Evolutionary conservation across 2,888 invertebrate genomes (phyloP).

Genomic region (Perithous albicinctus): DNA sequence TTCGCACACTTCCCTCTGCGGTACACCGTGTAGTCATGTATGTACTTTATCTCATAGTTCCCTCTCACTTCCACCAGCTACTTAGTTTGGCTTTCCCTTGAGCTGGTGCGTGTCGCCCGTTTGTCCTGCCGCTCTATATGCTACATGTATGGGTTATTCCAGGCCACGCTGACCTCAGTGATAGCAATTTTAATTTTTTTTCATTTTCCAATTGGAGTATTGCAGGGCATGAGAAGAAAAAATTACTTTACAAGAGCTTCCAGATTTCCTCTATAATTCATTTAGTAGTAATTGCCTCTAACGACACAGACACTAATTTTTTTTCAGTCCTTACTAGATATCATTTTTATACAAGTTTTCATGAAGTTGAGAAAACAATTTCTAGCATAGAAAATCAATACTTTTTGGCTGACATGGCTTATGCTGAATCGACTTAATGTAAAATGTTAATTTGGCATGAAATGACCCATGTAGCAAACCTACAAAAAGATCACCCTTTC

Average conservation of each 20-base stretch:
- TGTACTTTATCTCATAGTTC: constrained; percentile 67
- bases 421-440: too few species aligned
- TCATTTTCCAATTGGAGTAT: background rate
- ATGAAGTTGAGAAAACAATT: too few species aligned
- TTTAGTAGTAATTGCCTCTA: too few species aligned
- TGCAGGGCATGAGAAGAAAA: background rate
- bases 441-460: background rate
- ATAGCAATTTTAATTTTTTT: background rate
- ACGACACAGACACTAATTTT: too few species aligned
- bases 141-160: constrained; percentile 11
- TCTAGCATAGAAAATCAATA: background rate
- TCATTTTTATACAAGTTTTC: too few species aligned
- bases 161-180: background rate
- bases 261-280: too few species aligned
- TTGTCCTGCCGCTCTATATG: constrained; percentile 20
- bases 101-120: constrained; percentile 40
- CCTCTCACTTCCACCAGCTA: constrained; percentile 50
- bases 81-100: constrained; percentile 43
- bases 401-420: too few species aligned
- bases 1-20: constrained; percentile 62
- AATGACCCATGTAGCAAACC: background rate
- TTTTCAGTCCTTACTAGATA: too few species aligned
- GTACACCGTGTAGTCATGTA: constrained; percentile 64
- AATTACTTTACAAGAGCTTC: background rate
- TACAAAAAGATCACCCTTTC: background rate